A percentile compares a stretch with the other conserved stretches of the same genome.
Conservation (phyloP, 1,140 invertebrate species). For the Coptotermes formosanus region DNA sequence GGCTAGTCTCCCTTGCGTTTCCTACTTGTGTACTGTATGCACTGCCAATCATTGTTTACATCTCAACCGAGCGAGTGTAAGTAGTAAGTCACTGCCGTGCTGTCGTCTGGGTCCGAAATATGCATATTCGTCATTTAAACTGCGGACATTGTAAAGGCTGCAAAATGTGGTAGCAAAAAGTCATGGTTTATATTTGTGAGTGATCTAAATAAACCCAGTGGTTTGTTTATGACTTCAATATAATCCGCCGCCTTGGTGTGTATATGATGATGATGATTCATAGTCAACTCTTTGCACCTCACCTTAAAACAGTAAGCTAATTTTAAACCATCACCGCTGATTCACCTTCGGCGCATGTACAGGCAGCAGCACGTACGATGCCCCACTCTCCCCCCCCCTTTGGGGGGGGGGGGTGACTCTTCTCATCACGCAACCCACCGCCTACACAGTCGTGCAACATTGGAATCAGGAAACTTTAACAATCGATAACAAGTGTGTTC, state of each 20-base stretch:
- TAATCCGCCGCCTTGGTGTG: neutral
- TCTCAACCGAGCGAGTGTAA: no score
- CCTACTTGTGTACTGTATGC: no score
- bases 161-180: no score
- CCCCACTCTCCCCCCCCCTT: no score
- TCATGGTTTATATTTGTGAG: no score
- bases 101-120: no score
- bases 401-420: neutral
- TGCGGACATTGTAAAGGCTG: no score
- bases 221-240: conserved; percentile 10
- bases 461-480: neutral
- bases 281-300: neutral
- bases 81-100: no score
- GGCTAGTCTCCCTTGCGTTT: no score
- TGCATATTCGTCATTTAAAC: no score
- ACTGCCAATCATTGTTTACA: no score
- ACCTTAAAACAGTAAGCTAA: conserved; percentile 19
- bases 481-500: conserved; percentile 7
- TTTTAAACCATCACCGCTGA: conserved; percentile 8
- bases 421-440: conserved; percentile 12
- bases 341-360: neutral
- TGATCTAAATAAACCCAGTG: neutral
- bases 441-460: neutral
- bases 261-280: neutral
- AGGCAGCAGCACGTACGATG: neutral